phyloP scores from a whole-genome alignment of 30 jellyfish, hydroid and myxozoan genomes.

The Calvadosia cruxmelitensis region DNA sequence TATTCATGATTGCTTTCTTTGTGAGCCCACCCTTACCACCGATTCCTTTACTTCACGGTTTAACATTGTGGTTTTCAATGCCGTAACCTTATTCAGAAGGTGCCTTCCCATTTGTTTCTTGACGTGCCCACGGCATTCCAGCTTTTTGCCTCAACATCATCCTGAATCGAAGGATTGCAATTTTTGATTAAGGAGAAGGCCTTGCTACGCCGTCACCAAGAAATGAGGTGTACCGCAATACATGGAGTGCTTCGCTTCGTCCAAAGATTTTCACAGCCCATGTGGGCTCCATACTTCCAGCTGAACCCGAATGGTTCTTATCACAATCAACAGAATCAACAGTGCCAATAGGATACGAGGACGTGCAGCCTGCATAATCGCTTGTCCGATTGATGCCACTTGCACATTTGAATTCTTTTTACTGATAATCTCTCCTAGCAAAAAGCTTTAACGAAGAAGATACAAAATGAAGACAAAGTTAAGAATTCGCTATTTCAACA shows the following conservation, averaged over 20 bases:
- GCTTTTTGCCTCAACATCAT: neutral
- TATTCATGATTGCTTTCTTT: neutral
- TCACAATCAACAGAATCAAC: no score
- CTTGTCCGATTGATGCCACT: no score
- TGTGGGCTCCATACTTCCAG: conserved; percentile 8
- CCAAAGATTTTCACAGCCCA: conserved; percentile 2
- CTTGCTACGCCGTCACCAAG: conserved; percentile 10
- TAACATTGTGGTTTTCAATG: neutral
- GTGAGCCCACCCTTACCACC: conserved; percentile 5
- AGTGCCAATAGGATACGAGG: no score
- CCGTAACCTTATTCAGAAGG: neutral
- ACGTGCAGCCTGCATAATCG: no score
- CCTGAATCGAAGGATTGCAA: neutral
- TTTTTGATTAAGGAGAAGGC: neutral
- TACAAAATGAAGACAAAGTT: conserved; percentile 4
- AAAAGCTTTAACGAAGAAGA: neutral
- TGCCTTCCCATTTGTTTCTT: conserved; percentile 8
- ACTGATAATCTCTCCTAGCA: conserved; percentile 9
- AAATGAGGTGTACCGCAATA: neutral
- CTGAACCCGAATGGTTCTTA: conserved; percentile 7
- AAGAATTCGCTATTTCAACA: no score
- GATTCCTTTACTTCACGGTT: conserved; percentile 1
- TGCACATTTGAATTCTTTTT: no score
- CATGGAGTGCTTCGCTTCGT: neutral
- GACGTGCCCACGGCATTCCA: conserved; percentile 5